Conservation (phyloP, 2,797 vertebrate genomes). For the Pseudochaenichthys georgianus region DNA sequence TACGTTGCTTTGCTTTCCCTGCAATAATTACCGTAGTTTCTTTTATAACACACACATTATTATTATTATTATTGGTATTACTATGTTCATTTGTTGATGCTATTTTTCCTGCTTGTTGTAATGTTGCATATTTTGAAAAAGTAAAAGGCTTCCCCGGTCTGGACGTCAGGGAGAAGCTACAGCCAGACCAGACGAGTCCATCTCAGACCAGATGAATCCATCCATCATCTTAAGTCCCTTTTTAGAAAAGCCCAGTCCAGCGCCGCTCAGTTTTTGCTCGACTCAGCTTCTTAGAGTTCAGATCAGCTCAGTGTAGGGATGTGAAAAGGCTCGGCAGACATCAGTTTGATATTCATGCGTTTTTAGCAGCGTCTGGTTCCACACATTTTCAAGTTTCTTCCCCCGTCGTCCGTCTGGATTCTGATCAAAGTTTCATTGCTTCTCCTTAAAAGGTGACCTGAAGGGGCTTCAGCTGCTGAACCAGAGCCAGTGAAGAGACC, state of each 20-base stretch:
- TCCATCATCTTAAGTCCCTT: neutral
- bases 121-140: constrained; percentile 85
- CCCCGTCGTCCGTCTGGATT: neutral
- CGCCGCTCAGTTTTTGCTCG: neutral
- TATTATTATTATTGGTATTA: constrained; percentile 65
- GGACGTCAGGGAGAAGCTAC: constrained; percentile 45
- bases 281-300: neutral
- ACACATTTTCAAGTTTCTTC: neutral
- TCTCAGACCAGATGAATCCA: constrained; percentile 2
- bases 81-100: constrained; percentile 62
- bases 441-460: neutral
- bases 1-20: constrained; percentile 74
- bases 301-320: constrained; percentile 5
- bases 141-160: constrained; percentile 75
- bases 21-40: constrained; percentile 59
- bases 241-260: neutral
- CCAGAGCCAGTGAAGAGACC: neutral
- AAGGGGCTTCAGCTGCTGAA: neutral
- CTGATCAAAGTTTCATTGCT: neutral
- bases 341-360: constrained; percentile 21
- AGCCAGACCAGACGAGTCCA: constrained; percentile 32
- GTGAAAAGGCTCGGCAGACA: constrained; percentile 46
- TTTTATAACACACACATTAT: constrained; percentile 65
- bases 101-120: constrained; percentile 79
- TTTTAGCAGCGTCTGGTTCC: constrained; percentile 16